phyloP scores from a whole-genome alignment of 2,888 invertebrate species.

The Fissipunctia ypsillon region DNA sequence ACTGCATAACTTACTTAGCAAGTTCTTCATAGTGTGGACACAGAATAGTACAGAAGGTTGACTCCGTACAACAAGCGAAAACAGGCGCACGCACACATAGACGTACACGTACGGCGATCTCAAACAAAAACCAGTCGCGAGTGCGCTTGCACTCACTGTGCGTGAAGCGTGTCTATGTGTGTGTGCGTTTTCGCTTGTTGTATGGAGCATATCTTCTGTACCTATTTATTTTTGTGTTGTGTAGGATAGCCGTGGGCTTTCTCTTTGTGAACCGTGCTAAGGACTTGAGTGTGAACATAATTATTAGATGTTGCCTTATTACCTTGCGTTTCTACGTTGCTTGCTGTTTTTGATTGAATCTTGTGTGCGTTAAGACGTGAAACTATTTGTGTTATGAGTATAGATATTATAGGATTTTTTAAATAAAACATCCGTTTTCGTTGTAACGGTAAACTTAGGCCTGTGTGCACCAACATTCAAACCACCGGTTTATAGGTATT shows the following conservation, averaged over 20 bases:
- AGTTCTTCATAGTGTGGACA: constrained; percentile 18
- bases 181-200: neutral
- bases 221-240: neutral
- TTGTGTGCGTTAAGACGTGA: neutral
- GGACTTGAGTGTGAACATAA: constrained; percentile 37
- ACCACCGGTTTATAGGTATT: too few relatives aligned
- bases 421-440: neutral
- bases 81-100: neutral
- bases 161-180: neutral
- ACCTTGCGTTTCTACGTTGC: constrained; percentile 17
- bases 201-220: neutral
- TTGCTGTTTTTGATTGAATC: constrained; percentile 12
- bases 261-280: constrained; percentile 46
- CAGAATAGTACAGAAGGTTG: constrained; percentile 12
- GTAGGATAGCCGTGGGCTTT: constrained; percentile 34
- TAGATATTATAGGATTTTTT: neutral
- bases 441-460: neutral
- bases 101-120: neutral
- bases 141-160: neutral
- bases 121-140: neutral
- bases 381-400: neutral
- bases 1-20: constrained; percentile 57
- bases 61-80: neutral
- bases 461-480: too few relatives aligned
- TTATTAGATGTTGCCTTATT: constrained; percentile 26